Conservation (phyloP, 2,888 invertebrate species). For the Eupeodes luniger region DNA sequence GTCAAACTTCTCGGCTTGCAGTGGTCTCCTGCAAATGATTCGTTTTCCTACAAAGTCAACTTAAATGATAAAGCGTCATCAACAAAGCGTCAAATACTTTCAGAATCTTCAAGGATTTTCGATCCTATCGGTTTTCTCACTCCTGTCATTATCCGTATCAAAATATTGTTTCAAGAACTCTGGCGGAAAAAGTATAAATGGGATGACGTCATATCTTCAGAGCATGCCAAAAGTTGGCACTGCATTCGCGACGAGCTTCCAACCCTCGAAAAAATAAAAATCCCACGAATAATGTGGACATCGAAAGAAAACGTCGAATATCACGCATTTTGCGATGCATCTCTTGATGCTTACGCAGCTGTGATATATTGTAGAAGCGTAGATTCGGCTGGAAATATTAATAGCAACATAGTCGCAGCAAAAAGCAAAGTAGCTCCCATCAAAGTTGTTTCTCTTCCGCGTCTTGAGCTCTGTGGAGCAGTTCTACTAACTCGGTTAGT, state of each 20-base stretch:
- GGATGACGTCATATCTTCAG: slow-evolving; percentile 26
- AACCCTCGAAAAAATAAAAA: slow-evolving; percentile 10
- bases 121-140: too few species aligned
- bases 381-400: slow-evolving; percentile 9
- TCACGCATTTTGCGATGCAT: slow-evolving; percentile 25
- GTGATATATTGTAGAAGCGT: slow-evolving; percentile 26
- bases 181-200: slow-evolving; percentile 16
- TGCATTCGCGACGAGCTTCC: slow-evolving; percentile 22
- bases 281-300: slow-evolving; percentile 35
- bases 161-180: too few species aligned
- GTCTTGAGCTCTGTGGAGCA: too few species aligned
- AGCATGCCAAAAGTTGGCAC: not conserved
- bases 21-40: too few species aligned
- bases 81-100: too few species aligned
- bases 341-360: slow-evolving; percentile 37
- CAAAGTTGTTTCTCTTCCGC: slow-evolving; percentile 18
- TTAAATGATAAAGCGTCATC: too few species aligned
- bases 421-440: slow-evolving; percentile 34
- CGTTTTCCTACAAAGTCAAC: too few species aligned
- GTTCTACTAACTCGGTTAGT: too few species aligned
- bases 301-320: slow-evolving; percentile 7
- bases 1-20: too few species aligned
- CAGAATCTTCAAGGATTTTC: too few species aligned
- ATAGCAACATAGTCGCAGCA: slow-evolving; percentile 11
- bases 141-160: too few species aligned